Base-by-base conservation (phyloP, 2,888 invertebrate species). In the Mantis religiosa region DNA sequence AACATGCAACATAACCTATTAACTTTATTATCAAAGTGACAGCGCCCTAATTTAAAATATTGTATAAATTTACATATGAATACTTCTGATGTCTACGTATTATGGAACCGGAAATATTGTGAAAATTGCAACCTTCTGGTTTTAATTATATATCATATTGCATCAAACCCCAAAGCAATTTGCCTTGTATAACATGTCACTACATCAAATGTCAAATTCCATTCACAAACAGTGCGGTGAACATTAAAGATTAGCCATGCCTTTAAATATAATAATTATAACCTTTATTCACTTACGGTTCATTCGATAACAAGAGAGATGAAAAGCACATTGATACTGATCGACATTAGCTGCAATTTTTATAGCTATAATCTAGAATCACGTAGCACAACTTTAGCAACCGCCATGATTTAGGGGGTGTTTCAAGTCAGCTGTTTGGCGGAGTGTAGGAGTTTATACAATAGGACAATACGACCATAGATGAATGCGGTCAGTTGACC, bases 361-460 rank as follows among this genome's bases (percentile, higher is more conserved):
- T 41, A 41, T 12, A 41, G 41, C 41, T 41, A 41, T 12, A 12
- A 9, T 41, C 30, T 25, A 34, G 14, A 34, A 82, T 87, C 34
- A 8, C 41, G 82, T 25, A 9, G 6, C 54, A 25, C 54, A 2
- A 54, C 28, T 71, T 71, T 27, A 20, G 3, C 81, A 30, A 87
- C 87, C 87, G 82, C 87, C 87, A 87, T 87, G 3, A 82, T 87
- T 34, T 47, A 30, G 30, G 47, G 87, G 87, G 41, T 41, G 82
- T 82, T 87, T 41, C 20, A 25, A 30, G 34, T 87, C 82, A 87
- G 87, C 87, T 87, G 87, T 30, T 87, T 30, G 8, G 28, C 25
- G 14, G 28, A 47, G 81, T 54, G 28, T 47, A 71, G 14, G 28
- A 47, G 81, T 54, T 71, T 47, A 71, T 71, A 20, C 27, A 54